phyloP scores from a whole-genome alignment of 2,113 vertebrate genomes.

The Phaethornis superciliosus region DNA sequence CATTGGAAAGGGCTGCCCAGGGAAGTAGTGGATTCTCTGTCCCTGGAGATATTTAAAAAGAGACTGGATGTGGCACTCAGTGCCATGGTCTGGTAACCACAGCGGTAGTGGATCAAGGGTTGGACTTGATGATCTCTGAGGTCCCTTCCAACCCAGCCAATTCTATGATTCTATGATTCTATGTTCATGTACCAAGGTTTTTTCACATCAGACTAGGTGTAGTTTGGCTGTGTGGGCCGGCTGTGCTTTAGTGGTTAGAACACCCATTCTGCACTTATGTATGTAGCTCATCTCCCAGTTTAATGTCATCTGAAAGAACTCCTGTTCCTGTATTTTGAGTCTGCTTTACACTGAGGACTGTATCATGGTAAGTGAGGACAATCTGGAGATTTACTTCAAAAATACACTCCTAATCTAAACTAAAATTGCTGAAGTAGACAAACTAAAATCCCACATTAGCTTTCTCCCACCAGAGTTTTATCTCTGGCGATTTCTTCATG shows the following conservation, averaged over 20 bases:
- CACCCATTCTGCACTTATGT: background rate
- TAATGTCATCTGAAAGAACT: background rate
- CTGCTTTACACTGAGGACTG: accelerated
- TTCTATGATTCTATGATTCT: no score
- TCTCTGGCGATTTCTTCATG: background rate
- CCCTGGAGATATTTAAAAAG: no score
- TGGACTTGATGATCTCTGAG: no score
- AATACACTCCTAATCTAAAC: background rate
- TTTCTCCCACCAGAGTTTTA: background rate
- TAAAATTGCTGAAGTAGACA: background rate
- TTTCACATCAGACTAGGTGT: background rate
- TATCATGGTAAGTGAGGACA: background rate
- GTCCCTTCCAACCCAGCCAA: no score
- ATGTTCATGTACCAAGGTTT: background rate
- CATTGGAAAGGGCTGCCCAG: no score
- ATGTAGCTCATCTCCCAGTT: background rate
- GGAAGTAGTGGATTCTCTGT: no score
- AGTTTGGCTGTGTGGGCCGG: background rate
- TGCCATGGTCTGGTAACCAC: no score
- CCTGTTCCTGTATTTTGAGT: background rate
- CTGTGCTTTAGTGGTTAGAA: background rate
- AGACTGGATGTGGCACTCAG: no score
- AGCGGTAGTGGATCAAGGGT: no score
- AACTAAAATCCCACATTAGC: background rate
- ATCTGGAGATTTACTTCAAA: background rate